A percentile compares a stretch with the other conserved stretches of the same genome.
Conservation (phyloP, 2,888 invertebrate genomes). For the Drosophila pseudotalamancana region DNA sequence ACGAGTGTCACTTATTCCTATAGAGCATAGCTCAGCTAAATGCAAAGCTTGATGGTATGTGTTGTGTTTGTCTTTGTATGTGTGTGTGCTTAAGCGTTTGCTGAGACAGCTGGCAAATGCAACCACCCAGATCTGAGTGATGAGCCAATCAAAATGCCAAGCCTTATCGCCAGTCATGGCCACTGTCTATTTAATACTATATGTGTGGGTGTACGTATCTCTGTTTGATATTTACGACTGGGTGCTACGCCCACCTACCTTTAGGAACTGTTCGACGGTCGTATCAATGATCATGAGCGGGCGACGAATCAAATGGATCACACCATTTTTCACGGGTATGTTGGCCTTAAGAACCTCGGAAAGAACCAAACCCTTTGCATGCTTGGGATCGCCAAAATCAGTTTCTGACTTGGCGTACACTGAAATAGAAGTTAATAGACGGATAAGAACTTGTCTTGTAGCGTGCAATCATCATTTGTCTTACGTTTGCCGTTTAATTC, state of each 20-base stretch:
- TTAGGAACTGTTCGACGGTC: slow-evolving; percentile 92
- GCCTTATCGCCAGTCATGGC: slow-evolving; percentile 50
- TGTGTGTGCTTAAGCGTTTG: slow-evolving; percentile 19
- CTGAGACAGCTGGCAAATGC: slow-evolving; percentile 17
- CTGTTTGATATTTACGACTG: slow-evolving; percentile 13
- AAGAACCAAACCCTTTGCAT: slow-evolving; percentile 92
- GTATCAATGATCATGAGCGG: slow-evolving; percentile 96
- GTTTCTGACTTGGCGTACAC: slow-evolving; percentile 95
- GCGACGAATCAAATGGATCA: slow-evolving; percentile 95
- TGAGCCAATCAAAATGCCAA: slow-evolving; percentile 63
- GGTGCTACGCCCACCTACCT: slow-evolving; percentile 87
- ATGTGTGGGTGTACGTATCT: slow-evolving; percentile 28
- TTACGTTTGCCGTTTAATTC: slow-evolving; percentile 89
- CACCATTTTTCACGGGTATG: slow-evolving; percentile 96
- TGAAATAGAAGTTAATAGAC: slow-evolving; percentile 28
- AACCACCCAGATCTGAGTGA: slow-evolving; percentile 33
- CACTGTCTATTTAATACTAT: slow-evolving; percentile 30
- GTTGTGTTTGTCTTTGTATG: slow-evolving; percentile 5
- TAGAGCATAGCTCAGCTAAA: slow-evolving; percentile 50
- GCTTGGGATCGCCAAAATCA: slow-evolving; percentile 90
- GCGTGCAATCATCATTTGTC: slow-evolving; percentile 62
- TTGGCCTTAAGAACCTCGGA: slow-evolving; percentile 95
- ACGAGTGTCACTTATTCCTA: not conserved
- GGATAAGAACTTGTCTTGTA: no score
- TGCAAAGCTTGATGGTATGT: slow-evolving; percentile 55